Base-by-base conservation (phyloP, 2,113 vertebrate species). In the Gadus chalcogrammus region DNA sequence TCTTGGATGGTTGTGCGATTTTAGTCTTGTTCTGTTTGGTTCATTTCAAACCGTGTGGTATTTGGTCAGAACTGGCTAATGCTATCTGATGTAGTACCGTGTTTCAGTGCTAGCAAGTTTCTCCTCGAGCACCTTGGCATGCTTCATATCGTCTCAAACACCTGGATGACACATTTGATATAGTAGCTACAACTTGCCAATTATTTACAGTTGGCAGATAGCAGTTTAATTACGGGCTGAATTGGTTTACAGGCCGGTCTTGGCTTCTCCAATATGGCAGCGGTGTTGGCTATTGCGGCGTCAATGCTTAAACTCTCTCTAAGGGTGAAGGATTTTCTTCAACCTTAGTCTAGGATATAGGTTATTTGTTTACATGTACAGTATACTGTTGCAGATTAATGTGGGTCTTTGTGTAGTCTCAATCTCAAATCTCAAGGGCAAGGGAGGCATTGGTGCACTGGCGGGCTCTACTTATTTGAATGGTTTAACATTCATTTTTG, bases 251-350 rank as follows among this genome's bases (percentile, higher is more conserved):
- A 35, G 31, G 31, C 31, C 31, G 6, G 31, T 35, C 31, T 35
- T 35, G 31, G 31, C 31, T 35, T 35, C 31, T 35, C 31, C 31
- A 35, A 35, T 35, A 35, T 35, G 31, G 31, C 31, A 35, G 31
- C 31, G 31, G 6, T 7, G 31, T 35, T 35, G 31, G 31, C 31
- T 4, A 35, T 5, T 35, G 31, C 31, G 4, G 31, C 31, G 6
- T 35, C 31, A 4, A 35, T 7, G 31, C 31, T 35, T 58, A n/a
- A 58, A 58, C 55, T 58, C 55, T 16, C 55, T 4, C 52, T 85
- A 79, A 24, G 24, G 24, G 24, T 24, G 24, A 24, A 24, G 24
- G 24, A 42, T 42, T 42, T 42, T 42, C 11, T 42, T 42, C 38
- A 42, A 3, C 5, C 38, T 42, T 42, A 4, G 38, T 11, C 38